These are phyloP conservation scores for Zosterops hypoxanthus DNA, from an alignment of 2,113 vertebrate species.

Conservation along the genomic window DNA sequence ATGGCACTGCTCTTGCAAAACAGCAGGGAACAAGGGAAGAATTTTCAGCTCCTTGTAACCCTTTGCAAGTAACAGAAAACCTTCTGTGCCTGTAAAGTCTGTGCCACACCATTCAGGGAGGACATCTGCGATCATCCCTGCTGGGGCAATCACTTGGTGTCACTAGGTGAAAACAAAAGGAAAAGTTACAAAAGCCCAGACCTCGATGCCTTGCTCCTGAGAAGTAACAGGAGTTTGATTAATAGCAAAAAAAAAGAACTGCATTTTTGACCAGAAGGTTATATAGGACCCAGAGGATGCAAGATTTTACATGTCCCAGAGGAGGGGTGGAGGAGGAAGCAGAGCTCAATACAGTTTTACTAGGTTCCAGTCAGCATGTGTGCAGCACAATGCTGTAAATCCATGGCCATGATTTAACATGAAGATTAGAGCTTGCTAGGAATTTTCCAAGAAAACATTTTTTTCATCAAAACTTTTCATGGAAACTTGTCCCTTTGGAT, in stretches of 20 bases:
- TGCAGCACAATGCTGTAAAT: neutral
- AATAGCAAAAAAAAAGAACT: neutral
- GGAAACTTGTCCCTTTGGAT: constrained; percentile 37
- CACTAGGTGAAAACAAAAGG: neutral
- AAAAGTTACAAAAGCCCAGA: neutral
- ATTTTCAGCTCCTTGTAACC: neutral
- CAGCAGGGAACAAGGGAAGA: neutral
- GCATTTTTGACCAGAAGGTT: constrained; percentile 6
- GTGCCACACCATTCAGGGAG: neutral
- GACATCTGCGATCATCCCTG: neutral
- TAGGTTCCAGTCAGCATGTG: constrained; percentile 21
- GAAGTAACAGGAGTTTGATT: neutral
- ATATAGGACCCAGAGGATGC: neutral
- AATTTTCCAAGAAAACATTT: constrained; percentile 45
- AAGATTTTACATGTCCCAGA: neutral
- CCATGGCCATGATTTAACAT: neutral
- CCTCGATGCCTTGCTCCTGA: neutral
- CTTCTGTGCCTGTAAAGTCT: neutral
- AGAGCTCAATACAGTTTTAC: constrained; percentile 24
- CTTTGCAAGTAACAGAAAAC: neutral
- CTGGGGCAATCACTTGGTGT: neutral
- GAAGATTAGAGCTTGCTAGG: constrained; percentile 48
- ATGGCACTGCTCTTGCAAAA: neutral
- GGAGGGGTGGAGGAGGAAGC: constrained; percentile 28
- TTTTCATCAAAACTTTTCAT: constrained; percentile 39